Percentiles rank a stretch among this genome's conserved stretches.
These are phyloP conservation scores for Caenorhabditis sinica DNA, from an alignment of 2,888 invertebrate genomes.

Conservation along the genomic window DNA sequence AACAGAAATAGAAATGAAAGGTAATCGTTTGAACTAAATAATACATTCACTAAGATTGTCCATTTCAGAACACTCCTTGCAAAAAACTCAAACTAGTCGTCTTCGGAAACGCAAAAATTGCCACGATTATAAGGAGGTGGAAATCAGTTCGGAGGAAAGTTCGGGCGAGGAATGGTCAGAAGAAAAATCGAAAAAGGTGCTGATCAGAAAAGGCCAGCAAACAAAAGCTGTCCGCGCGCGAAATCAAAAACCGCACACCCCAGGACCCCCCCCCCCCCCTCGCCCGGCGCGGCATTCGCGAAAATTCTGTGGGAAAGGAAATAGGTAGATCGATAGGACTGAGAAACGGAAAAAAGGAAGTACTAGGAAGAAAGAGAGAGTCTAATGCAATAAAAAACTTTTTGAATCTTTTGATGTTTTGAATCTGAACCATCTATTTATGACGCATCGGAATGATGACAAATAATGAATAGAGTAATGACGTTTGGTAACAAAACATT, in stretches of 20 bases:
- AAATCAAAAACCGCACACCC: too few species aligned
- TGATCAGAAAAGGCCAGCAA: background rate
- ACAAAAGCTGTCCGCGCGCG: conserved; percentile 7
- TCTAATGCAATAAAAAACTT: conserved; percentile 7
- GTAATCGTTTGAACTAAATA: background rate
- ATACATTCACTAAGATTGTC: background rate
- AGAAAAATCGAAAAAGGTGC: conserved; percentile 6
- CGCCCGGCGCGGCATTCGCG: background rate
- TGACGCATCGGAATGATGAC: conserved; percentile 8
- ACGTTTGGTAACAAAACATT: conserved; percentile 9
- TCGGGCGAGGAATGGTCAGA: background rate
- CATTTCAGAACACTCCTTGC: background rate
- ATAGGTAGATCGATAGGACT: background rate
- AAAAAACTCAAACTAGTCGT: conserved; percentile 9
- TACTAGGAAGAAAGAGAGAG: conserved; percentile 6
- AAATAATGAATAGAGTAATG: background rate
- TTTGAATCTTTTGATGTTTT: background rate
- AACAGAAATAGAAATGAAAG: background rate
- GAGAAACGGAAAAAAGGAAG: background rate
- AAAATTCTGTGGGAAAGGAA: conserved; percentile 12
- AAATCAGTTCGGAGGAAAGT: background rate
- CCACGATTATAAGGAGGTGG: conserved; percentile 1
- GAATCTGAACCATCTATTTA: background rate
- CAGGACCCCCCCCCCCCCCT: too few species aligned
- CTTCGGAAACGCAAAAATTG: conserved; percentile 1